These are phyloP conservation scores for Apis dorsata DNA, from an alignment of 1,140 invertebrate genomes.

Conservation along the genomic window DNA sequence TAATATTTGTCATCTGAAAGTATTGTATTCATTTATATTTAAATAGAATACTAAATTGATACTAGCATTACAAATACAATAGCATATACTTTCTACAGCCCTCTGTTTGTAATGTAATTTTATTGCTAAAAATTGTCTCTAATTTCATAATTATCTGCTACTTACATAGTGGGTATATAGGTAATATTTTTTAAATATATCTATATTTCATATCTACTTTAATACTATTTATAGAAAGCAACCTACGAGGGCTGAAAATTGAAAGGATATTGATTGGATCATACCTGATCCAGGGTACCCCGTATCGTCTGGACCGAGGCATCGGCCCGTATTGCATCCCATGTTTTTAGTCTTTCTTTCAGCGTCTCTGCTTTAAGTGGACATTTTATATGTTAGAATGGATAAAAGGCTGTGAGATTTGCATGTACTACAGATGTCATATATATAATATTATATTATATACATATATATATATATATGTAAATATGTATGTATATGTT, in stretches of 20 bases:
- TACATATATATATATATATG: not conserved
- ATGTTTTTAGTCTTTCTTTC: conserved; percentile 79
- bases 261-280: conserved; percentile 78
- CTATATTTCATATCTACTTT: conserved; percentile 46
- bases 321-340: conserved; percentile 79
- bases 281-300: conserved; percentile 79
- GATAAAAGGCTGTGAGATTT: conserved; percentile 74
- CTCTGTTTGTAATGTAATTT: conserved; percentile 38
- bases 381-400: conserved; percentile 78
- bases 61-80: conserved; percentile 39
- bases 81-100: conserved; percentile 40
- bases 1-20: conserved; percentile 13
- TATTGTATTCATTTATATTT: not conserved
- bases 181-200: conserved; percentile 14
- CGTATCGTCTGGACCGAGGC: conserved; percentile 79
- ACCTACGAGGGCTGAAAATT: conserved; percentile 75
- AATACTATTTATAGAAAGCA: conserved; percentile 66
- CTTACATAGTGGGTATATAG: conserved; percentile 28
- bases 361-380: conserved; percentile 79
- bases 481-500: conserved; percentile 42
- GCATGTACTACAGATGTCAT: conserved; percentile 71
- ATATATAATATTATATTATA: conserved; percentile 12
- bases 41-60: conserved; percentile 20
- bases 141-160: conserved; percentile 43
- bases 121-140: conserved; percentile 36